A percentile compares a stretch with the other conserved stretches of the same genome.
Evolutionary conservation across 2,888 invertebrate species (phyloP).

Genomic region (Sericinus montela): DNA sequence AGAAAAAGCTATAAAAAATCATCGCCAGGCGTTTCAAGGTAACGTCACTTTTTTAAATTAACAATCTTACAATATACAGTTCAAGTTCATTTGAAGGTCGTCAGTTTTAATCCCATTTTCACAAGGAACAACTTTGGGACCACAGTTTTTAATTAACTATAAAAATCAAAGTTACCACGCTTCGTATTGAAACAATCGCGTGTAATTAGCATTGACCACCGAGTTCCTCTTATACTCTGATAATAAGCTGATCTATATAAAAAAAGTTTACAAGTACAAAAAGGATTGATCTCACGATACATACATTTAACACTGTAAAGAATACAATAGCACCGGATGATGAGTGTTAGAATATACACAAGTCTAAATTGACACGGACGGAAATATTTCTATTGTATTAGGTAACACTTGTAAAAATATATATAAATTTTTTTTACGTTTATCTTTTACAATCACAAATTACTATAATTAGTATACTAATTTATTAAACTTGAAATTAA

Average conservation of each 20-base stretch:
- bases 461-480: neutral
- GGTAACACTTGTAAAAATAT: slow-evolving; percentile 3
- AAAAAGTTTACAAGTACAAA: neutral
- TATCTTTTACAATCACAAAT: neutral
- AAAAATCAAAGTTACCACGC: too few species aligned
- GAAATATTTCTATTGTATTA: slow-evolving; percentile 18
- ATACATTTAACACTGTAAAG: slow-evolving; percentile 16
- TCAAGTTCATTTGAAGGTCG: slow-evolving; percentile 20
- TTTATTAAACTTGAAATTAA: slow-evolving; percentile 1
- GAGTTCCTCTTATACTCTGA: neutral
- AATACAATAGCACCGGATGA: slow-evolving; percentile 19
- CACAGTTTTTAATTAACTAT: neutral
- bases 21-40: neutral
- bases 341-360: slow-evolving; percentile 14
- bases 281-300: slow-evolving; percentile 14
- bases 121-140: slow-evolving; percentile 2
- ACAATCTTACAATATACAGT: neutral
- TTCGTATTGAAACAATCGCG: neutral
- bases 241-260: too few species aligned
- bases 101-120: neutral
- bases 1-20: neutral
- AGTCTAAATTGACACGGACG: slow-evolving; percentile 14
- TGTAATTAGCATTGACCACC: slow-evolving; percentile 13
- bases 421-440: neutral
- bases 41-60: slow-evolving; percentile 1